A percentile compares a stretch with the other conserved stretches of the same genome.
phyloP scores from a whole-genome alignment of 2,797 vertebrate genomes.

The Brachyalestes nurse region DNA sequence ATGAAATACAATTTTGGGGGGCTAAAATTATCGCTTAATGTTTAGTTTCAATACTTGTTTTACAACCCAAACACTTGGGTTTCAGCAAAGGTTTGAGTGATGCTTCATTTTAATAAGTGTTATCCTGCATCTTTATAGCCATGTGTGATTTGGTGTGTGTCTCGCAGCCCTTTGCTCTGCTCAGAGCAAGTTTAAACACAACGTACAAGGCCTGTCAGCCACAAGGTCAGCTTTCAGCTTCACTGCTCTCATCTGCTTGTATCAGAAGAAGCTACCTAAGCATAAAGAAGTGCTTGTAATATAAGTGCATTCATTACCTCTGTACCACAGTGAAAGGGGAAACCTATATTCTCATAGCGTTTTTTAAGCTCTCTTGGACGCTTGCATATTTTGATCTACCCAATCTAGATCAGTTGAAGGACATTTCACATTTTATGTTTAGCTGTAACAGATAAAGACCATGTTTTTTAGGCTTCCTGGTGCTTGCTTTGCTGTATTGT shows the following conservation, averaged over 20 bases:
- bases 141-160: constrained; percentile 11
- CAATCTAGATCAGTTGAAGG: constrained; percentile 6
- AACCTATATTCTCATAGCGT: constrained; percentile 15
- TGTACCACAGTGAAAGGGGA: neutral
- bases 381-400: constrained; percentile 14
- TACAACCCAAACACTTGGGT: neutral
- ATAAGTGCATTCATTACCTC: constrained; percentile 31
- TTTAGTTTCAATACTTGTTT: neutral
- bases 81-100: neutral
- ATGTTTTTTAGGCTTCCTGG: constrained; percentile 14
- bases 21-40: no score
- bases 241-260: constrained; percentile 39
- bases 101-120: neutral
- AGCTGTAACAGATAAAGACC: neutral
- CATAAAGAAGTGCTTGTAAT: constrained; percentile 36
- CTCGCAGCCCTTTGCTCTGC: neutral
- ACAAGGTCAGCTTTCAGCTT: constrained; percentile 49
- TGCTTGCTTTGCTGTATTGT: neutral
- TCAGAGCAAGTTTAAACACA: constrained; percentile 3
- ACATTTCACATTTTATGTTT: neutral
- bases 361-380: neutral
- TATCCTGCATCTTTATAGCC: neutral
- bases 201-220: constrained; percentile 18
- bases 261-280: constrained; percentile 40
- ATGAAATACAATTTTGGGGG: no score